Evolutionary conservation across 2,113 vertebrate species (phyloP).

Genomic region (Callospermophilus lateralis): DNA sequence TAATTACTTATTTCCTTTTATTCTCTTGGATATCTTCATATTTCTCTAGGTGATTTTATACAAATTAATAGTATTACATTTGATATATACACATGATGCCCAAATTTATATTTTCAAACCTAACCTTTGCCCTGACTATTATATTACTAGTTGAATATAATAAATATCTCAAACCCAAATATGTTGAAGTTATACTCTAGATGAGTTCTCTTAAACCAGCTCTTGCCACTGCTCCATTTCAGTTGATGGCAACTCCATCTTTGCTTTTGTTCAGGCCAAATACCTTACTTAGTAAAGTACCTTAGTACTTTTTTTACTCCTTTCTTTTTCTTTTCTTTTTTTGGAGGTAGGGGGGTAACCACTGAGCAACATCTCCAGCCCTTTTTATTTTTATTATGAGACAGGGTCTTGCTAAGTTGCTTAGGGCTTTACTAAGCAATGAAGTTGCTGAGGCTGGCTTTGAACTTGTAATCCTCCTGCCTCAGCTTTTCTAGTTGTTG

Average conservation of each 20-base stretch:
- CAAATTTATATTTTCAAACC: not conserved
- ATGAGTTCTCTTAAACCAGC: not conserved
- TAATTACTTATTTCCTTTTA: not conserved
- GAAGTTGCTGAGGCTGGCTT: not conserved
- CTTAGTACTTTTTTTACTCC: not conserved
- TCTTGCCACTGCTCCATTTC: not conserved
- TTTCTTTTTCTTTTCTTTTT: too few species aligned
- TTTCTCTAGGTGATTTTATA: conserved; percentile 25
- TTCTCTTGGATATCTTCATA: conserved; percentile 10
- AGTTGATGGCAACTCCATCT: not conserved
- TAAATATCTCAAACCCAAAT: conserved; percentile 12
- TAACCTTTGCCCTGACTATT: not conserved
- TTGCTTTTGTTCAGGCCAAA: not conserved
- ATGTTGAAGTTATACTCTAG: not conserved
- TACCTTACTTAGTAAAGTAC: too few species aligned
- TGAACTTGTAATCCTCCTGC: not conserved
- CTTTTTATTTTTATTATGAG: not conserved
- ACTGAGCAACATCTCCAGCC: not conserved
- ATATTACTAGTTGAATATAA: not conserved
- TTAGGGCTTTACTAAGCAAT: not conserved
- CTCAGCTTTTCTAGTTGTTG: not conserved
- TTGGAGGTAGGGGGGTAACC: too few species aligned
- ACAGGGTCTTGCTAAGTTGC: not conserved
- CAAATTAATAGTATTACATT: not conserved
- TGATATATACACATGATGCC: not conserved